phyloP scores from a whole-genome alignment of 37 sponge, comb jelly and placozoan genomes.

The Mnemiopsis leidyi region DNA sequence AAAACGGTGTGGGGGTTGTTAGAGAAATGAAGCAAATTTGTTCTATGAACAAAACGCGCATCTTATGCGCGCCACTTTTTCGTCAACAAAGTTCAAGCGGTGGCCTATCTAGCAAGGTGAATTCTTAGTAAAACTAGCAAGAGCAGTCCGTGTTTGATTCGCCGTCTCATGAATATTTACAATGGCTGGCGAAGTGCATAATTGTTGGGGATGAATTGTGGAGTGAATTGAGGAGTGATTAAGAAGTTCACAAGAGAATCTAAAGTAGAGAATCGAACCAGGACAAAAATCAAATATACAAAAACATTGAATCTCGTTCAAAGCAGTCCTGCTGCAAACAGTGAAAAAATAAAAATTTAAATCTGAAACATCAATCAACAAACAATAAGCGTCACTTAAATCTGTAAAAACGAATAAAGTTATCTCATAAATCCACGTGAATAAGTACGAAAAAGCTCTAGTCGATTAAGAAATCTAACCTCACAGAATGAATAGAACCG shows the following conservation, averaged over 20 bases:
- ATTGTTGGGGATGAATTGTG: too few relatives aligned
- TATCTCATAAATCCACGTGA: too few relatives aligned
- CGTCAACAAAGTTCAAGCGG: not conserved
- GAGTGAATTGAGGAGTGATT: too few relatives aligned
- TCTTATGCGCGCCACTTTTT: not conserved
- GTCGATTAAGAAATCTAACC: too few relatives aligned
- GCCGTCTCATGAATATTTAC: too few relatives aligned
- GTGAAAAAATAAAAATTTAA: not conserved
- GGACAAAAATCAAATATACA: not conserved
- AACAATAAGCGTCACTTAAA: not conserved
- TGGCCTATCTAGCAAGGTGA: slow-evolving; percentile 3
- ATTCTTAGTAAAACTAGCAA: slow-evolving; percentile 26
- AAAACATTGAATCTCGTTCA: not conserved
- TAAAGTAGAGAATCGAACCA: too few relatives aligned
- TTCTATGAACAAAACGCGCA: not conserved
- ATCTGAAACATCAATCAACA: not conserved
- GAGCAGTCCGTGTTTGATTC: too few relatives aligned
- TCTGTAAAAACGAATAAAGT: not conserved
- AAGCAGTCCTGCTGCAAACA: not conserved
- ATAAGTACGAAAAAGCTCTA: too few relatives aligned
- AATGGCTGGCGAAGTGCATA: too few relatives aligned
- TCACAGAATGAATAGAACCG: too few relatives aligned
- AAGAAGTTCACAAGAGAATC: too few relatives aligned
- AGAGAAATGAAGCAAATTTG: not conserved
- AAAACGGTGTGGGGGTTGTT: too few relatives aligned